These are phyloP conservation scores for Sciaenops ocellatus DNA, from an alignment of 2,797 vertebrate species.

Conservation along the genomic window DNA sequence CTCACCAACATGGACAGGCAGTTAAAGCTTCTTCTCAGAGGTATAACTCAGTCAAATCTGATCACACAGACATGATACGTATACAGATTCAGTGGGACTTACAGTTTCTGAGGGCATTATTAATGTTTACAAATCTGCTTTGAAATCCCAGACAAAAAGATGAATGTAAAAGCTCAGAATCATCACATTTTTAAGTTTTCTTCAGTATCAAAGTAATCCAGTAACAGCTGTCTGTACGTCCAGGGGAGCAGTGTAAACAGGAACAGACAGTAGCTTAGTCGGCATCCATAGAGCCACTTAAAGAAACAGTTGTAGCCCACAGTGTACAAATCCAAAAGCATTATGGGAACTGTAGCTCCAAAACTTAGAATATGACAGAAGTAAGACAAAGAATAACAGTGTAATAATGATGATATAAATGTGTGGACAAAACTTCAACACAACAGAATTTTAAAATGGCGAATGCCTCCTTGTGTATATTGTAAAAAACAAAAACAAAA, in stretches of 20 bases:
- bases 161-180: too few relatives aligned
- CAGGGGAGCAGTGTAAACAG: background rate
- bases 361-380: background rate
- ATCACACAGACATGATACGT: conserved; percentile 2
- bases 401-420: too few relatives aligned
- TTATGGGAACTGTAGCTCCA: background rate
- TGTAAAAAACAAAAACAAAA: too few relatives aligned
- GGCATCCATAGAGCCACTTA: too few relatives aligned
- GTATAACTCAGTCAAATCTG: conserved; percentile 6
- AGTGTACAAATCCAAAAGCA: background rate
- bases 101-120: conserved; percentile 7
- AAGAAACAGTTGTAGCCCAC: background rate
- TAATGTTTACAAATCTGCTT: background rate
- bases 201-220: background rate
- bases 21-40: background rate
- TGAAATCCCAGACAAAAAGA: conserved; percentile 6
- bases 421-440: too few relatives aligned
- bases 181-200: background rate
- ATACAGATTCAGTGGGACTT: conserved; percentile 19
- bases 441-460: too few relatives aligned
- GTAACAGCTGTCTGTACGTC: background rate
- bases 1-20: background rate
- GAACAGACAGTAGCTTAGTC: background rate
- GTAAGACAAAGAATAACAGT: too few relatives aligned
- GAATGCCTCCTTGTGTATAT: too few relatives aligned